phyloP scores from a whole-genome alignment of 2,113 vertebrate genomes.

The Tauraco erythrolophus region DNA sequence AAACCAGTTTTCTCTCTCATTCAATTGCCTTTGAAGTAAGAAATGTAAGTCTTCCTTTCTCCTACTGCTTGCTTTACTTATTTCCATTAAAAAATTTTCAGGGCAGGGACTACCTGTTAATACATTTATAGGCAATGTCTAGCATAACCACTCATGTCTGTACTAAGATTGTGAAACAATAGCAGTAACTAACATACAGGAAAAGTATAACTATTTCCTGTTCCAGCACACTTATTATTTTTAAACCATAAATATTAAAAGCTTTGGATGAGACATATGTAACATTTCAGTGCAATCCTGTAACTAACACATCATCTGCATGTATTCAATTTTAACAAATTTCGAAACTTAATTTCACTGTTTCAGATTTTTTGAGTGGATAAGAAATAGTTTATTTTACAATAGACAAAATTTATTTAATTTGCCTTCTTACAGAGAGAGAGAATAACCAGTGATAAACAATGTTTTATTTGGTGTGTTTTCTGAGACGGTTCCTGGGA shows the following conservation, averaged over 20 bases:
- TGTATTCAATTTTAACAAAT: background rate
- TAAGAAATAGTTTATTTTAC: background rate
- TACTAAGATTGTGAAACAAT: background rate
- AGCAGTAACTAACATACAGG: background rate
- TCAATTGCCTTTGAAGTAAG: background rate
- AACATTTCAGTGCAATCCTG: background rate
- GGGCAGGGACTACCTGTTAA: background rate
- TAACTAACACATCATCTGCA: background rate
- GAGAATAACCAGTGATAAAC: background rate
- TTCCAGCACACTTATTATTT: background rate
- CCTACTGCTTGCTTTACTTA: background rate
- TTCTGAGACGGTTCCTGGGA: background rate
- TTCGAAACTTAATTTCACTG: background rate
- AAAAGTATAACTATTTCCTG: background rate
- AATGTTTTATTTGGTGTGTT: background rate
- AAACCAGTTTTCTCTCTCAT: background rate
- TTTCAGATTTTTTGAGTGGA: background rate
- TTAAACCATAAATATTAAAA: background rate
- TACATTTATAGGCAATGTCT: background rate
- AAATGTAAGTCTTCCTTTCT: background rate
- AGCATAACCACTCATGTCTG: background rate
- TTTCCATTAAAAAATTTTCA: background rate
- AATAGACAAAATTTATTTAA: background rate
- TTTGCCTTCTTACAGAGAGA: background rate
- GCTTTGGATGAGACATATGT: background rate